Percentiles rank a stretch among this genome's conserved stretches.
Evolutionary conservation across 2,888 invertebrate species (phyloP).

Genomic region (Polylopha cassiicola): DNA sequence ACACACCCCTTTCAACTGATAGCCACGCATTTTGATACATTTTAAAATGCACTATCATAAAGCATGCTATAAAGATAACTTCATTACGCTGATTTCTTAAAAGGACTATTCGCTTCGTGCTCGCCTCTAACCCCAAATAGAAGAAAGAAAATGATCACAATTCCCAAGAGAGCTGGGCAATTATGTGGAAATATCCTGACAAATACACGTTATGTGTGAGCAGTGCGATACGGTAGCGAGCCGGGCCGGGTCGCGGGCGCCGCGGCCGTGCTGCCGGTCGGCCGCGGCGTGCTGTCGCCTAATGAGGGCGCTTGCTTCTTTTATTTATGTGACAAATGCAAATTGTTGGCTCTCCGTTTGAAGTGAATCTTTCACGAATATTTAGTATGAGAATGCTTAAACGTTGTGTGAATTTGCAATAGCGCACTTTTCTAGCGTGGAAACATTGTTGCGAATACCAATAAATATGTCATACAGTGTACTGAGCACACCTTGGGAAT

Average conservation of each 20-base stretch:
- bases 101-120: slow-evolving; percentile 42
- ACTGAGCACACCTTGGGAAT: slow-evolving; percentile 33
- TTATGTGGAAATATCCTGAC: slow-evolving; percentile 56
- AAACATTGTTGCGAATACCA: slow-evolving; percentile 38
- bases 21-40: slow-evolving; percentile 53
- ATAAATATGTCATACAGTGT: slow-evolving; percentile 48
- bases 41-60: slow-evolving; percentile 41
- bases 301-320: slow-evolving; percentile 66
- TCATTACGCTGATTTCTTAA: slow-evolving; percentile 1
- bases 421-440: slow-evolving; percentile 48
- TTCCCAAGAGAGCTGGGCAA: slow-evolving; percentile 42
- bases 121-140: slow-evolving; percentile 44
- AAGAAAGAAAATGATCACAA: slow-evolving; percentile 49
- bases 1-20: slow-evolving; percentile 31
- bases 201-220: slow-evolving; percentile 54
- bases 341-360: slow-evolving; percentile 46
- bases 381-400: slow-evolving; percentile 50
- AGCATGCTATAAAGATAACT: slow-evolving; percentile 37
- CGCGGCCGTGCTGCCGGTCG: too few relatives aligned
- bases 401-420: slow-evolving; percentile 55
- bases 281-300: slow-evolving; percentile 47
- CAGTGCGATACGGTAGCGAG: slow-evolving; percentile 42
- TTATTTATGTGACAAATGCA: slow-evolving; percentile 72
- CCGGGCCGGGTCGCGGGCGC: slow-evolving; percentile 26
- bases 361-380: slow-evolving; percentile 58